These are phyloP conservation scores for Setophaga coronata DNA, from an alignment of 2,113 vertebrate species.

Conservation along the genomic window DNA sequence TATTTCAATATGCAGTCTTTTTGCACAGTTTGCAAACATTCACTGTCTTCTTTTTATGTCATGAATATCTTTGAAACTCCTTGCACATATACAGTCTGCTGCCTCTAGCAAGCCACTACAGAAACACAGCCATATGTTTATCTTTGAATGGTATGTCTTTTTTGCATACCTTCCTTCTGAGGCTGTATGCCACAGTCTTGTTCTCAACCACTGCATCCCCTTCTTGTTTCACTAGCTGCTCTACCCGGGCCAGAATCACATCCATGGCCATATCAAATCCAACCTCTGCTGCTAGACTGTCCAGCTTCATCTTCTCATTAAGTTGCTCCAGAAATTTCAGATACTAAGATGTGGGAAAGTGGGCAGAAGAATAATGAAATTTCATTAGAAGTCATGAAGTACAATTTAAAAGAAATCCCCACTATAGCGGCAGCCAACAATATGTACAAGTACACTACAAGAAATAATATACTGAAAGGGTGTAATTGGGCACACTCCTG, in stretches of 20 bases:
- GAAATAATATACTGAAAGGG: neutral
- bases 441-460: neutral
- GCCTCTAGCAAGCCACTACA: neutral
- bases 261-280: conserved; percentile 88
- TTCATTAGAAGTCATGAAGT: neutral
- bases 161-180: conserved; percentile 86
- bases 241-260: conserved; percentile 77
- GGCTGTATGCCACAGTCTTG: conserved; percentile 79
- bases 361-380: neutral
- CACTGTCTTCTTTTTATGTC: neutral
- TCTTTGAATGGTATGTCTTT: neutral
- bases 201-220: conserved; percentile 80
- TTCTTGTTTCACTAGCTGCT: conserved; percentile 86
- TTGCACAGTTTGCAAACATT: neutral
- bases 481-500: neutral
- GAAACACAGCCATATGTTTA: neutral
- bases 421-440: rapidly evolving
- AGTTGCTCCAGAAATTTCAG: conserved; percentile 86
- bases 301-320: conserved; percentile 84
- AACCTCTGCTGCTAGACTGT: conserved; percentile 79
- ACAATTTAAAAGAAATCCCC: neutral
- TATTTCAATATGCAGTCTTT: neutral
- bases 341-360: conserved; percentile 72
- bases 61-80: neutral
- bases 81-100: neutral